Conservation (phyloP, 2,888 invertebrate species). For the Ornithoptera priamus region DNA sequence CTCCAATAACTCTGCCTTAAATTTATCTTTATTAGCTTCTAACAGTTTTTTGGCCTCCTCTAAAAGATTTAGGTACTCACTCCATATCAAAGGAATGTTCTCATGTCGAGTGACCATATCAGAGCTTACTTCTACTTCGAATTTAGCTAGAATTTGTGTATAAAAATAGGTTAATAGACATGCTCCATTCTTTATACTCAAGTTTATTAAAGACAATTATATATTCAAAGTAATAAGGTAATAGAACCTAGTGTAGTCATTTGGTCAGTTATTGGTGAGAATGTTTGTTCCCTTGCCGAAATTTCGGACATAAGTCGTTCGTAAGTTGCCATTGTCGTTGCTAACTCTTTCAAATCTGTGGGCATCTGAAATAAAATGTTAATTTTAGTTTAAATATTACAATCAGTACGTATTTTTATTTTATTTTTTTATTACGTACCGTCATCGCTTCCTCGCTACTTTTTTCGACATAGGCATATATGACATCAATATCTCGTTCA, state of each 20-base stretch:
- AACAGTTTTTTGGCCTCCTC: constrained; percentile 87
- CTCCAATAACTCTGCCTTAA: constrained; percentile 84
- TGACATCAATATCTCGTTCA: constrained; percentile 75
- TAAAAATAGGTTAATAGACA: background rate
- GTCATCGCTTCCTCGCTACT: constrained; percentile 67
- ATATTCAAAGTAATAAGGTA: background rate
- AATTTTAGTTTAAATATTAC: background rate
- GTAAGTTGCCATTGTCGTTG: constrained; percentile 83
- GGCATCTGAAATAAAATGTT: constrained; percentile 79
- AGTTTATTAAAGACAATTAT: background rate
- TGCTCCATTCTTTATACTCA: background rate
- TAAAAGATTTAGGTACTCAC: constrained; percentile 83
- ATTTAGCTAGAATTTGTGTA: constrained; percentile 76
- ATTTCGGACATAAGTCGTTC: constrained; percentile 84
- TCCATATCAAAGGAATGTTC: constrained; percentile 84
- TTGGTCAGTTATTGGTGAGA: constrained; percentile 87
- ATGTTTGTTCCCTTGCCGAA: constrained; percentile 82
- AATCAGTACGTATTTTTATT: background rate
- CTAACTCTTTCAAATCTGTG: constrained; percentile 85
- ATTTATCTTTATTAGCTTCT: constrained; percentile 85
- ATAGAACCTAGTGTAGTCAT: constrained; percentile 82
- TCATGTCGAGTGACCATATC: constrained; percentile 79
- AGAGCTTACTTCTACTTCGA: constrained; percentile 84
- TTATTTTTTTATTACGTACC: constrained; percentile 41
- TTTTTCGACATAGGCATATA: constrained; percentile 68